These are phyloP conservation scores for Zosterops lateralis DNA, from an alignment of 2,113 vertebrate genomes.

Conservation along the genomic window DNA sequence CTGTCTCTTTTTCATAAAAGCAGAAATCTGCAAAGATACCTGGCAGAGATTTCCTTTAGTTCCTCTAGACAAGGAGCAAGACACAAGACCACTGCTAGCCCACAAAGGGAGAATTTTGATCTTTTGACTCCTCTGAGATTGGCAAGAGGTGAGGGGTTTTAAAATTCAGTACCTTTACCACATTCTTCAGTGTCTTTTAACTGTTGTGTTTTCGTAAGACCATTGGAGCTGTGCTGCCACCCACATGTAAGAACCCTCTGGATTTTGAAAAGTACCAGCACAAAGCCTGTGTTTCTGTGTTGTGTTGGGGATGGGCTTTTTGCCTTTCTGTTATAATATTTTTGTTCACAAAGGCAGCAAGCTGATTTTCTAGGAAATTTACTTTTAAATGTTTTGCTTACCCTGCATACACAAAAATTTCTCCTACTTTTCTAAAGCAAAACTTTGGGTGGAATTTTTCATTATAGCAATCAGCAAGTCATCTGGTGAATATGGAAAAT, in stretches of 20 bases:
- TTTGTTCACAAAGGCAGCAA: slow-evolving; percentile 47
- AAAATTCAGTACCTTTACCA: neutral
- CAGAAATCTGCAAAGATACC: neutral
- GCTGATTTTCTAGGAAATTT: slow-evolving; percentile 44
- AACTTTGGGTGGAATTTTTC: slow-evolving; percentile 58
- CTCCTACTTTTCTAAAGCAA: slow-evolving; percentile 49
- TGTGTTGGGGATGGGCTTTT: slow-evolving; percentile 29
- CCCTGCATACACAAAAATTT: slow-evolving; percentile 37
- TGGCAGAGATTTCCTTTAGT: neutral
- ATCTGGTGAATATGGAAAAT: slow-evolving; percentile 36
- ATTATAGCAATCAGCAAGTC: slow-evolving; percentile 23
- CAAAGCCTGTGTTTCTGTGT: neutral
- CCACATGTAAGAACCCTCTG: neutral
- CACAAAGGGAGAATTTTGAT: slow-evolving; percentile 2
- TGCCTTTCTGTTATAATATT: slow-evolving; percentile 6
- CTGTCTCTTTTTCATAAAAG: neutral
- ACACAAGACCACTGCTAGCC: neutral
- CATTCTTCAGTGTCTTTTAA: neutral
- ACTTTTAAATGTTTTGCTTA: slow-evolving; percentile 54
- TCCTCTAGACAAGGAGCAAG: neutral
- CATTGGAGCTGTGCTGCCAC: neutral
- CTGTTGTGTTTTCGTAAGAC: neutral
- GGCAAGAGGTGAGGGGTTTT: neutral
- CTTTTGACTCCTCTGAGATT: neutral
- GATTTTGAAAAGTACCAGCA: neutral